These are phyloP conservation scores for Dolichomitus sp. DNA, from an alignment of 2,888 invertebrate genomes.

Conservation along the genomic window DNA sequence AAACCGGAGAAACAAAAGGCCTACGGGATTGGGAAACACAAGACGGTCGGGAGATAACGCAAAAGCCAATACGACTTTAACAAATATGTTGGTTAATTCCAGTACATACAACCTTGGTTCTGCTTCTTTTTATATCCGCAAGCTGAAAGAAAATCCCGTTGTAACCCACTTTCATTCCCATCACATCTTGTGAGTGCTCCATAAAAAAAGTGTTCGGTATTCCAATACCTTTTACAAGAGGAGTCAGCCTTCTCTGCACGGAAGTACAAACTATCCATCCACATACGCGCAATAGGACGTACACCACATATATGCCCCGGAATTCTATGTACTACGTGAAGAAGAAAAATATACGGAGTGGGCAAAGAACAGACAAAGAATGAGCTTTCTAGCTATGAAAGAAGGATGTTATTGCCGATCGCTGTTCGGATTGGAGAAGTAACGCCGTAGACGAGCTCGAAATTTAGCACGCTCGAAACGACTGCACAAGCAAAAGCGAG, in stretches of 20 bases:
- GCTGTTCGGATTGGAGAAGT: constrained; percentile 17
- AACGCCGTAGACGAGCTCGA: constrained; percentile 1
- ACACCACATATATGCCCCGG: constrained; percentile 6
- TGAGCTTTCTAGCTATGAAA: background rate
- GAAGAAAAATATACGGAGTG: background rate
- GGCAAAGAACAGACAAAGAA: constrained; percentile 2
- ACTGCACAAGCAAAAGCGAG: background rate
- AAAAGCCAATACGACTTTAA: too few species aligned
- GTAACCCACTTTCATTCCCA: background rate
- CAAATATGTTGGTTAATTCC: too few species aligned
- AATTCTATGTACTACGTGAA: background rate
- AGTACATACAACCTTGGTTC: too few species aligned
- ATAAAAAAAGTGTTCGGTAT: background rate
- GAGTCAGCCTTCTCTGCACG: background rate
- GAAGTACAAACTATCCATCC: constrained; percentile 8
- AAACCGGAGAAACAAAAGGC: too few species aligned
- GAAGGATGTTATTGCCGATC: constrained; percentile 25
- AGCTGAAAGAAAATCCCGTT: too few species aligned
- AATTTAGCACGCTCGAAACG: constrained; percentile 12
- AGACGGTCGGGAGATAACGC: too few species aligned
- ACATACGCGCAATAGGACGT: background rate
- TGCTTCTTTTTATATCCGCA: background rate
- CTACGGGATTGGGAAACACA: too few species aligned
- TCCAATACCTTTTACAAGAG: constrained; percentile 7
- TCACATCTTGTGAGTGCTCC: background rate